Evolutionary conservation across 1,140 invertebrate genomes (phyloP), one percentile per base, ranked within the genome.

Genomic region (Cecropterus lyciades): DNA sequence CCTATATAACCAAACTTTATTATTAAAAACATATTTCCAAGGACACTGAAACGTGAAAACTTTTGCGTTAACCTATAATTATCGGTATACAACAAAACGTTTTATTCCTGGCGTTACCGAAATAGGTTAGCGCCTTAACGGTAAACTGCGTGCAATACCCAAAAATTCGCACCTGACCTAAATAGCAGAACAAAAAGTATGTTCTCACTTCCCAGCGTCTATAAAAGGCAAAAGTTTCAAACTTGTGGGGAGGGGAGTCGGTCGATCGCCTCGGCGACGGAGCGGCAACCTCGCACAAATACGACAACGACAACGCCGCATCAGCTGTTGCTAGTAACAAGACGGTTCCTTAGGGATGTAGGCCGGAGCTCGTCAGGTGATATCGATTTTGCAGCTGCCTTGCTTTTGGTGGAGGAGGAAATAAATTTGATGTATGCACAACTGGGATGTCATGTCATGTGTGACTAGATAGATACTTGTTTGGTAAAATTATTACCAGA

Each of bases 311-410:
- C 79, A 79, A 81, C 79, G 60, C 55, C 72, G 77, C 77, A 80
- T 82, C 80, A 82, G 80, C 80, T 82, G 80, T 80, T 82, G 80
- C 67, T 74, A 75, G 75, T 77, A 82, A 80, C 80, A 79, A 80
- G 78, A 78, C 80, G 75, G 69, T 60, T 53, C 60, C 67, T 57
- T 59, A 64, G 67, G 71, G 65, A 76, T 68, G 57, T 76, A 62
- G 68, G 74, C 53, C 69, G 65, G 57, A 37, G 15, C 33, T 51
- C 57, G 57, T 62, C 57, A 62, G 57, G 27, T 62, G 57, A 15
- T 51, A 62, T 62, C 30, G 57, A 62, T 62, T 56, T 62, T 62
- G 45, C 43, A 60, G 27, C 37, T 42, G 37, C 42, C n/a, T 46
- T 46, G 20, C 13, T 59, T 45, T 59, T 59, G n/a, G n/a, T n/a